Evolutionary conservation across 2,888 invertebrate species (phyloP).

Genomic region (Platyscelio sp.): DNA sequence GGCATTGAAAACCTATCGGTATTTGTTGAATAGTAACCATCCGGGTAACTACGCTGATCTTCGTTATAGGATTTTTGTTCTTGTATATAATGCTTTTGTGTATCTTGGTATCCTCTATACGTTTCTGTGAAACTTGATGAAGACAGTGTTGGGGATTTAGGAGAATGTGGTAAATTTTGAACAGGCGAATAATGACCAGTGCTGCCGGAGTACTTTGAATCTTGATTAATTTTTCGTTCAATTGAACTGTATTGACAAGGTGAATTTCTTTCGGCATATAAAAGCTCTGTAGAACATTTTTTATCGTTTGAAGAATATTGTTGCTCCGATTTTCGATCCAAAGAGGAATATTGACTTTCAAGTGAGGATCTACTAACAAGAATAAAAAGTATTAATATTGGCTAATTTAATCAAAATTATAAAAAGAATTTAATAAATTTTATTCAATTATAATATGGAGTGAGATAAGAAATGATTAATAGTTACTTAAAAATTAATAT

Average conservation of each 20-base stretch:
- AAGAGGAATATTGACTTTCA: slow-evolving; percentile 76
- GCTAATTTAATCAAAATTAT: too few relatives aligned
- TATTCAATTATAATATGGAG: too few relatives aligned
- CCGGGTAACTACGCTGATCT: slow-evolving; percentile 71
- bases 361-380: slow-evolving; percentile 43
- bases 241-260: slow-evolving; percentile 80
- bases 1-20: slow-evolving; percentile 74
- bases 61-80: slow-evolving; percentile 71
- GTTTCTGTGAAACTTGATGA: slow-evolving; percentile 15
- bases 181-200: slow-evolving; percentile 71
- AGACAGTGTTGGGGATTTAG: slow-evolving; percentile 71
- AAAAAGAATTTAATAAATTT: too few relatives aligned
- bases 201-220: slow-evolving; percentile 50
- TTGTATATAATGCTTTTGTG: slow-evolving; percentile 68
- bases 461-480: too few relatives aligned
- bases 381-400: too few relatives aligned
- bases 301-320: slow-evolving; percentile 62
- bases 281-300: slow-evolving; percentile 64
- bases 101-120: slow-evolving; percentile 59
- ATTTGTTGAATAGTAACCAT: slow-evolving; percentile 59
- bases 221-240: slow-evolving; percentile 80
- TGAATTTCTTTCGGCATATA: slow-evolving; percentile 75
- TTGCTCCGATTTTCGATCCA: slow-evolving; percentile 74
- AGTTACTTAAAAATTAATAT: too few relatives aligned
- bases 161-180: slow-evolving; percentile 67